phyloP scores from a whole-genome alignment of 1,140 invertebrate species.

The Cryptotermes secundus region DNA sequence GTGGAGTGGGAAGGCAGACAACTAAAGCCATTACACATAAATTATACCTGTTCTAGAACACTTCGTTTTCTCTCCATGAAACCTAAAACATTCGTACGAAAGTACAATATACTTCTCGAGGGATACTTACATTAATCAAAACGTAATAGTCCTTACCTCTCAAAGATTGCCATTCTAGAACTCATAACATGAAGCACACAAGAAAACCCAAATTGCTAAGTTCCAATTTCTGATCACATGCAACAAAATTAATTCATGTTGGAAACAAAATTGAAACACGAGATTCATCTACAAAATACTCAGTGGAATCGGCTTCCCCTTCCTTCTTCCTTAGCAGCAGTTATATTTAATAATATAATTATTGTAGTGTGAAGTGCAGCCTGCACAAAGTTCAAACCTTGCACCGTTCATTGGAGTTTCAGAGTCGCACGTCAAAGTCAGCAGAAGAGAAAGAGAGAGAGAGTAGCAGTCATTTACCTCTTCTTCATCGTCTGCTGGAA shows the following conservation, averaged over 20 bases:
- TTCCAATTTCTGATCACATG: neutral
- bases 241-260: neutral
- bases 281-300: neutral
- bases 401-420: constrained; percentile 4
- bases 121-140: no score
- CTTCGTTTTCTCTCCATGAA: no score
- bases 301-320: neutral
- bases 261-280: neutral
- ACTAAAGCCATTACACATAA: no score
- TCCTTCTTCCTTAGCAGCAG: neutral
- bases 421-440: neutral
- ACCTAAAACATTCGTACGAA: no score
- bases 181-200: no score
- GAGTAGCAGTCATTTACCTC: neutral
- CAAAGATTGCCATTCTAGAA: no score
- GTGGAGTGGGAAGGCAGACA: no score
- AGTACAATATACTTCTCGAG: no score
- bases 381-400: neutral
- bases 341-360: constrained; percentile 3
- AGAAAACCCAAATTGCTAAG: neutral
- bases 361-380: neutral
- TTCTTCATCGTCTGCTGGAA: neutral
- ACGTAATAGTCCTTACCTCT: no score
- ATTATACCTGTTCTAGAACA: no score
- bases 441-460: neutral